Conservation (phyloP, 2,113 vertebrate species). For the Triplophysa siluroides region DNA sequence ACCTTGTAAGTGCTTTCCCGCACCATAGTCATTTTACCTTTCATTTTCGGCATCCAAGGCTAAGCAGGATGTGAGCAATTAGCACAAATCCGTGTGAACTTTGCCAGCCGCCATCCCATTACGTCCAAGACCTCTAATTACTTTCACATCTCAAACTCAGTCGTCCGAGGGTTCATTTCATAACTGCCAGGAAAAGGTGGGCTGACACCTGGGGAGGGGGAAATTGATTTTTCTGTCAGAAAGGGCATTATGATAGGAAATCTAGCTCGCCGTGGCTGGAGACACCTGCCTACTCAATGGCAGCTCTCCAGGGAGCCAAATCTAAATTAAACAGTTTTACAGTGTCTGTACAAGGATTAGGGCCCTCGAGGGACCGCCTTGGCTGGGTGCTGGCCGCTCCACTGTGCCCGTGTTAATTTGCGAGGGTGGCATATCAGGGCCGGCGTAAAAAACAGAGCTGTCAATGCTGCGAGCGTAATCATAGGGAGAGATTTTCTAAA, state of each 20-base stretch:
- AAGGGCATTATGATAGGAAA: conserved; percentile 75
- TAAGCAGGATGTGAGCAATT: conserved; percentile 52
- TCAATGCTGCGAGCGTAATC: conserved; percentile 36
- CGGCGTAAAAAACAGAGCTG: conserved; percentile 42
- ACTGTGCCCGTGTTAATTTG: conserved; percentile 47
- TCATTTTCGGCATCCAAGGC: conserved; percentile 12
- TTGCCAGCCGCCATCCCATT: conserved; percentile 55
- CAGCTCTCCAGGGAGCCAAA: conserved; percentile 47
- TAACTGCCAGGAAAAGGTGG: conserved; percentile 52
- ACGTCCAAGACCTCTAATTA: conserved; percentile 69
- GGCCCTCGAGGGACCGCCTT: conserved; percentile 19
- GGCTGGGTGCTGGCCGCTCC: conserved; percentile 10
- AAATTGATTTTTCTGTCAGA: conserved; percentile 80
- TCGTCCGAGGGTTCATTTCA: conserved; percentile 62
- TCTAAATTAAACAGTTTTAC: conserved; percentile 76
- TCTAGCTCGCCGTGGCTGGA: conserved; percentile 72
- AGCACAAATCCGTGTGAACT: conserved; percentile 47
- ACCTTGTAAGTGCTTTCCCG: conserved; percentile 28
- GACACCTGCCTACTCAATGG: conserved; percentile 68
- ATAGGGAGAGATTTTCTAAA: conserved; percentile 47
- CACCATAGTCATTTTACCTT: conserved; percentile 5
- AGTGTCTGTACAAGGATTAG: conserved; percentile 65
- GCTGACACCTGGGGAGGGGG: conserved; percentile 44
- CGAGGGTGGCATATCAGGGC: conserved; percentile 42
- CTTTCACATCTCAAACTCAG: conserved; percentile 50